Evolutionary conservation across 2,888 invertebrate species (phyloP).

Genomic region (Patella pellucida): DNA sequence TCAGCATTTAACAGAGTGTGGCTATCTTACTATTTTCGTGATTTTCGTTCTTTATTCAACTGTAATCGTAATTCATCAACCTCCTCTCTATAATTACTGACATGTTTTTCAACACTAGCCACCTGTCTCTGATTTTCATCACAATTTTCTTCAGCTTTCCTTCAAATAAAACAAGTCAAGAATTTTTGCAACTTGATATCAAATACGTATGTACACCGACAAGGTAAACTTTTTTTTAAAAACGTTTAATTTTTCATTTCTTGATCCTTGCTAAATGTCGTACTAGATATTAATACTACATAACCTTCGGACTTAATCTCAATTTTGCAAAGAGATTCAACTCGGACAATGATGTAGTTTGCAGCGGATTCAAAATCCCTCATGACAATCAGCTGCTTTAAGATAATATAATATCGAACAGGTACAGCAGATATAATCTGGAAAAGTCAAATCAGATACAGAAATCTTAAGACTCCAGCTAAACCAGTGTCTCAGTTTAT

Average conservation of each 20-base stretch:
- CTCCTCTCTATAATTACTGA: slow-evolving; percentile 44
- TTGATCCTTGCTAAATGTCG: not conserved
- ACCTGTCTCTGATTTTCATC: slow-evolving; percentile 48
- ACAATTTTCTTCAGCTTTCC: slow-evolving; percentile 57
- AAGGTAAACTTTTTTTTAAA: not conserved
- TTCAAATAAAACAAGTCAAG: slow-evolving; percentile 26
- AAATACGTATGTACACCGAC: not conserved
- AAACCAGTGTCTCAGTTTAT: no score
- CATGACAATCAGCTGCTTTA: no score
- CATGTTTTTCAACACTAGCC: slow-evolving; percentile 39
- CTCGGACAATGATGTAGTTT: no score
- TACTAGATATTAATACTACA: no score
- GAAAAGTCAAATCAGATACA: no score
- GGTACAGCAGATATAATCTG: no score
- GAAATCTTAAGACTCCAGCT: no score
- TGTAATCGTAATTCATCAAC: slow-evolving; percentile 45
- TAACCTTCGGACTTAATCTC: no score
- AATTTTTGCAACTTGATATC: not conserved
- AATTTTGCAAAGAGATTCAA: no score
- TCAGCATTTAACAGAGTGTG: no score
- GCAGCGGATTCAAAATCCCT: no score
- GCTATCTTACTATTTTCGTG: slow-evolving; percentile 39
- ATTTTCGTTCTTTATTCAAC: slow-evolving; percentile 46
- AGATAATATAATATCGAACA: no score
- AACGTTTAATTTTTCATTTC: not conserved